These are phyloP conservation scores for Anagrus nilaparvatae DNA, from an alignment of 1,140 invertebrate species.

Conservation along the genomic window DNA sequence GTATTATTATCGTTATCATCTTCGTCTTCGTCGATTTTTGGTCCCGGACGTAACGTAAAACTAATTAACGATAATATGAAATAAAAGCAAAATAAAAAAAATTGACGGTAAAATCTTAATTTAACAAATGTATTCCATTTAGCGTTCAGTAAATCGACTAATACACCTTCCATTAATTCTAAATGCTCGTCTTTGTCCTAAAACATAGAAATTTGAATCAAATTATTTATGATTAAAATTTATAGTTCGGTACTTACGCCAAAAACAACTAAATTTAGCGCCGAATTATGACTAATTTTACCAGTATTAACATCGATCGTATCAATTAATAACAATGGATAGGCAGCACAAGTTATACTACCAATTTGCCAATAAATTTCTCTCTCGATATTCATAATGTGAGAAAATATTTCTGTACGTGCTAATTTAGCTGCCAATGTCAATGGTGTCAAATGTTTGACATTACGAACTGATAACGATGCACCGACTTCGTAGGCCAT, in stretches of 20 bases:
- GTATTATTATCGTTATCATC: too few relatives aligned
- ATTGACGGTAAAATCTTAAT: constrained; percentile 84
- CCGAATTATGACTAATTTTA: constrained; percentile 86
- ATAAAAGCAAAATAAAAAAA: constrained; percentile 81
- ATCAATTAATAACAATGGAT: constrained; percentile 91
- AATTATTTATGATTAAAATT: not conserved
- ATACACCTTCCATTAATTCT: constrained; percentile 88
- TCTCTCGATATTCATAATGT: constrained; percentile 86
- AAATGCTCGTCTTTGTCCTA: constrained; percentile 91
- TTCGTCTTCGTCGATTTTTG: constrained; percentile 22
- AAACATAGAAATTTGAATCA: not conserved
- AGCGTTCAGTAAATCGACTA: constrained; percentile 88
- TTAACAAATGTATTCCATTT: constrained; percentile 98
- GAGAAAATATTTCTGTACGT: constrained; percentile 88
- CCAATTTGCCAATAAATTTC: constrained; percentile 96
- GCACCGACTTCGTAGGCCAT: constrained; percentile 89
- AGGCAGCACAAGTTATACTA: constrained; percentile 92
- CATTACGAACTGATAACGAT: constrained; percentile 74
- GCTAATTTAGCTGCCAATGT: constrained; percentile 90
- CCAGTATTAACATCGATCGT: constrained; percentile 89
- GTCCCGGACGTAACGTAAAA: constrained; percentile 77
- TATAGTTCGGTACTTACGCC: constrained; percentile 56
- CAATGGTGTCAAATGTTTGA: constrained; percentile 80
- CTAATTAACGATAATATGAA: constrained; percentile 79
- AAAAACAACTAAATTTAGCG: constrained; percentile 95